Conservation (phyloP, 2,797 vertebrate species). For the Lagocephalus sceleratus region DNA sequence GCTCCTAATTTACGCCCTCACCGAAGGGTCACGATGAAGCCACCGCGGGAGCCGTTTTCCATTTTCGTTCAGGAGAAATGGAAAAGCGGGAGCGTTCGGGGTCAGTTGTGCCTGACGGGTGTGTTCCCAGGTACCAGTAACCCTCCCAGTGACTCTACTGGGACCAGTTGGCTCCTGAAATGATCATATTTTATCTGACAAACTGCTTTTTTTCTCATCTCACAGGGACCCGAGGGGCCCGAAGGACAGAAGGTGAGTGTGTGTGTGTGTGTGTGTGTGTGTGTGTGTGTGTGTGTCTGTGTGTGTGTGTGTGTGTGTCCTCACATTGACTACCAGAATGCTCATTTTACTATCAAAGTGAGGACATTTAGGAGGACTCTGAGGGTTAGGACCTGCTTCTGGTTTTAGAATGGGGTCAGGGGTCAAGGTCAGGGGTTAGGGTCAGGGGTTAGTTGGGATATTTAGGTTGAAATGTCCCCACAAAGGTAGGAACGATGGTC, state of each 20-base stretch:
- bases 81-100: slow-evolving; percentile 60
- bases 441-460: slow-evolving; percentile 1
- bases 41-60: slow-evolving; percentile 26
- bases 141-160: slow-evolving; percentile 53
- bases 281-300: no score
- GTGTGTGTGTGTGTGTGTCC: no score
- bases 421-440: slow-evolving; percentile 1
- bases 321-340: no score
- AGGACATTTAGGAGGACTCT: no score
- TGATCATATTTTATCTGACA: slow-evolving; percentile 64
- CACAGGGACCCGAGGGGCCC: slow-evolving; percentile 90
- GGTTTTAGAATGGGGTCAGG: no score
- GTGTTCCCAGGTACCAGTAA: slow-evolving; percentile 55
- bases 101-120: slow-evolving; percentile 51
- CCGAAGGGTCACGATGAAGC: no score
- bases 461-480: neutral
- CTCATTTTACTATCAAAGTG: no score
- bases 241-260: slow-evolving; percentile 88
- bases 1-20: no score
- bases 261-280: no score
- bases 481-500: slow-evolving; percentile 8
- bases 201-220: slow-evolving; percentile 8
- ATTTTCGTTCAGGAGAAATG: slow-evolving; percentile 17
- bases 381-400: no score
- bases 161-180: slow-evolving; percentile 59